Base-by-base conservation (phyloP, 2,113 vertebrate genomes). In the Okapia johnstoni region DNA sequence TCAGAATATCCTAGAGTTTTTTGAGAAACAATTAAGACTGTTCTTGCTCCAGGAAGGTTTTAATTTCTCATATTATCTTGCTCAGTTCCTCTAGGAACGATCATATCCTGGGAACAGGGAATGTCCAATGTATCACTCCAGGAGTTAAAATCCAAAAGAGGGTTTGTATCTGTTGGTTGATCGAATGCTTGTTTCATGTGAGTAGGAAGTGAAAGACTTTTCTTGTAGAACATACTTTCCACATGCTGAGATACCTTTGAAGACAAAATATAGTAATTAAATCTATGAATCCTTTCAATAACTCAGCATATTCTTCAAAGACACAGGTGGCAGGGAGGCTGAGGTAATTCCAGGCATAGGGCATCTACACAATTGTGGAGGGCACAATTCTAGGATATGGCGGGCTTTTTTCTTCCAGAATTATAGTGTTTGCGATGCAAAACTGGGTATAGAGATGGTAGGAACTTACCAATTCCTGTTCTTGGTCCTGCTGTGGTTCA, bases 171-270 rank as follows among this genome's bases (percentile, higher is more conserved):
- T 0, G 99, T 97, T 2, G 99, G 99, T 66, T 99, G 99, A 52
- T 99, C 99, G 0, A 98, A 11, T 55, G 98, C 81, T 96, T 99
- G 99, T 94, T 99, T 99, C 5, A 98, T 97, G 33, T 96, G 98
- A 5, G 84, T 96, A 0, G 99, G 70, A 86, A 99, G 97, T 11
- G 99, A 99, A 57, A 99, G 98, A 77, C 99, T 99, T 99, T 99
- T 99, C 99, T 99, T 99, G 97, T 99, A 99, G 95, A 99, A 97
- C 93, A 99, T 98, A 16, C 98, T 99, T 93, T 99, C 99, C 98
- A 99, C 63, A 12, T 99, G 99, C 46, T 99, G 98, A 55, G 99
- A 99, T 52, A 99, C 99, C 99, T 99, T 98, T 50, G 96, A 98
- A 98, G 91, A 98, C n/a, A 98, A 98, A 98, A 85, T 61, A 90